Conservation (phyloP, 2,888 invertebrate genomes). For the Cancer borealis region DNA sequence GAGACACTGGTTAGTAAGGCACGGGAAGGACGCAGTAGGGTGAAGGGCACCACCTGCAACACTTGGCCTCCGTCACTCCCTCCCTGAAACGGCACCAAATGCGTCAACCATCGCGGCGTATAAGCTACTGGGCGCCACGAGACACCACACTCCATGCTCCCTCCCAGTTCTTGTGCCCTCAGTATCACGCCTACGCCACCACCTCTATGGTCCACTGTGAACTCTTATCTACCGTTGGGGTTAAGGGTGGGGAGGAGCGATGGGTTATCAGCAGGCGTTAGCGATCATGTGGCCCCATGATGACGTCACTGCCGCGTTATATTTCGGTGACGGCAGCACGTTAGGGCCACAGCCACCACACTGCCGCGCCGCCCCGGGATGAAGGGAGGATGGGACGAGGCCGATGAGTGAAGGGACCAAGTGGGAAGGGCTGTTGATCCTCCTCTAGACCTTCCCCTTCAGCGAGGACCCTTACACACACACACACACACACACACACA, state of each 20-base stretch:
- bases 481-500: slow-evolving; percentile 40
- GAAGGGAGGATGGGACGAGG: background rate
- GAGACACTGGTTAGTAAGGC: background rate
- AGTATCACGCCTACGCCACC: background rate
- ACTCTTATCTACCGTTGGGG: slow-evolving; percentile 12
- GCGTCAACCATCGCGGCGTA: background rate
- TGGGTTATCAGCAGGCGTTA: background rate
- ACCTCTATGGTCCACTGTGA: background rate
- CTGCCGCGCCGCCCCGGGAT: background rate
- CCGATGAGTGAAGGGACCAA: background rate
- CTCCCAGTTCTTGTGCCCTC: background rate
- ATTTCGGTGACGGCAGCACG: background rate
- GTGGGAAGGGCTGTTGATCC: background rate
- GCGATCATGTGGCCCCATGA: background rate
- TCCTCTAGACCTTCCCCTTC: background rate
- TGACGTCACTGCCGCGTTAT: slow-evolving; percentile 12
- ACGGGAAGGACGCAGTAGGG: background rate
- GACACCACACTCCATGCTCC: background rate
- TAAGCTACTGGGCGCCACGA: background rate
- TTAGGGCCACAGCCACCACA: background rate
- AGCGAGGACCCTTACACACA: background rate
- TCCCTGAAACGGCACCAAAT: background rate
- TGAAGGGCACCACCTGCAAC: background rate
- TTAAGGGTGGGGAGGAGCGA: background rate
- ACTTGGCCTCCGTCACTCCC: background rate